Percentiles rank a stretch among this genome's conserved stretches.
phyloP scores from a whole-genome alignment of 2,113 vertebrate species.

The Coryphaenoides rupestris region DNA sequence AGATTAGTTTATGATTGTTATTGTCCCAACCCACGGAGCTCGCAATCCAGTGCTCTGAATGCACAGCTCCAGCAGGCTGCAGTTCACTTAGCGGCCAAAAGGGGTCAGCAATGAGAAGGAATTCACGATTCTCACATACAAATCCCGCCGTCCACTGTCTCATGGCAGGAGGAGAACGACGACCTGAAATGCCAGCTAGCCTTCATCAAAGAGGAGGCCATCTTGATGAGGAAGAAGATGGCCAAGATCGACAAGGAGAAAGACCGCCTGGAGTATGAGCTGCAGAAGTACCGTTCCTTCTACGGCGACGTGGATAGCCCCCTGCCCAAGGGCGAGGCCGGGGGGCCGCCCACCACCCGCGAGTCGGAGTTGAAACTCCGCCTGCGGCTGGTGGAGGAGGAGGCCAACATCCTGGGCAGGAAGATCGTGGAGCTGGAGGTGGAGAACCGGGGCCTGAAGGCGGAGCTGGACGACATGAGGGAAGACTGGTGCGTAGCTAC shows the following conservation, averaged over 20 bases:
- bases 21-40: too few relatives aligned
- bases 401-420: constrained; percentile 95
- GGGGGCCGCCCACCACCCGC: constrained; percentile 93
- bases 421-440: constrained; percentile 98
- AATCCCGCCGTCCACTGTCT: not conserved
- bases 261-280: constrained; percentile 93
- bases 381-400: constrained; percentile 92
- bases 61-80: too few relatives aligned
- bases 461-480: constrained; percentile 93
- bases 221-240: constrained; percentile 98
- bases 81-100: too few relatives aligned
- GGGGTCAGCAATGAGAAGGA: too few relatives aligned
- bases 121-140: too few relatives aligned
- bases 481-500: constrained; percentile 82
- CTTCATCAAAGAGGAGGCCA: constrained; percentile 95
- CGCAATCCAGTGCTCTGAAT: too few relatives aligned
- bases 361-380: constrained; percentile 97
- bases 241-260: constrained; percentile 98
- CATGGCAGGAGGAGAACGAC: constrained; percentile 88
- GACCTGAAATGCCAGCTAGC: constrained; percentile 96
- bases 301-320: constrained; percentile 98
- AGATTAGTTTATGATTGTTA: too few relatives aligned
- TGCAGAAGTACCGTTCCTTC: constrained; percentile 95
- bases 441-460: constrained; percentile 95
- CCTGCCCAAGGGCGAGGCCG: constrained; percentile 94